These are phyloP conservation scores for Tiliqua scincoides DNA, from an alignment of 2,113 vertebrate species.

Conservation along the genomic window DNA sequence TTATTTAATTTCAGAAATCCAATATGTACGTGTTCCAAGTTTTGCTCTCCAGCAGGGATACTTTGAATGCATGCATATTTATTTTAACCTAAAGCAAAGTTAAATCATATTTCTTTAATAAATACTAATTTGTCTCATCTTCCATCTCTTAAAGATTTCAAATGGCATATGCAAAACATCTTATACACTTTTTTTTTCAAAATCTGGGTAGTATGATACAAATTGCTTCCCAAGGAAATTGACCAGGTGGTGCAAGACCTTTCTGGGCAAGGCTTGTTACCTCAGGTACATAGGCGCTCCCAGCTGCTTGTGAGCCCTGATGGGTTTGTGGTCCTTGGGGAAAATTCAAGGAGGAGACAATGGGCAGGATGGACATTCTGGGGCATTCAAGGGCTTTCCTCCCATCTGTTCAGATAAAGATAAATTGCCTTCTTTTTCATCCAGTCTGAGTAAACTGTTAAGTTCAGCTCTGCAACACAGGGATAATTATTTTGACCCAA, in stretches of 20 bases:
- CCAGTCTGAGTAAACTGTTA: neutral
- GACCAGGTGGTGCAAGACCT: neutral
- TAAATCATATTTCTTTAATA: neutral
- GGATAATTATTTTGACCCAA: neutral
- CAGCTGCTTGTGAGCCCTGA: neutral
- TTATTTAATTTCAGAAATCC: neutral
- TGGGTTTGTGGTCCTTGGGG: neutral
- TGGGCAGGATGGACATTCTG: neutral
- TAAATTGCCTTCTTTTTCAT: neutral
- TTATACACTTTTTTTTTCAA: neutral
- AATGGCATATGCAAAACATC: neutral
- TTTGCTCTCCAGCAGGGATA: neutral
- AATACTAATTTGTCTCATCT: neutral
- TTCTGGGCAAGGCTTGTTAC: neutral
- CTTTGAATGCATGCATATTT: neutral
- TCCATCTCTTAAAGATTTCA: neutral
- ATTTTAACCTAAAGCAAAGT: neutral
- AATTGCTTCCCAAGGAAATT: neutral
- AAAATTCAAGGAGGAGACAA: neutral
- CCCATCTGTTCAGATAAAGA: constrained; percentile 6
- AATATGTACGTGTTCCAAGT: neutral
- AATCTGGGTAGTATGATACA: neutral
- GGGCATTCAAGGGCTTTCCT: neutral
- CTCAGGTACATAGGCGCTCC: neutral
- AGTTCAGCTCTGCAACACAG: neutral